Conservation (phyloP, 2,888 invertebrate species). For the Drosophila quinaria region DNA sequence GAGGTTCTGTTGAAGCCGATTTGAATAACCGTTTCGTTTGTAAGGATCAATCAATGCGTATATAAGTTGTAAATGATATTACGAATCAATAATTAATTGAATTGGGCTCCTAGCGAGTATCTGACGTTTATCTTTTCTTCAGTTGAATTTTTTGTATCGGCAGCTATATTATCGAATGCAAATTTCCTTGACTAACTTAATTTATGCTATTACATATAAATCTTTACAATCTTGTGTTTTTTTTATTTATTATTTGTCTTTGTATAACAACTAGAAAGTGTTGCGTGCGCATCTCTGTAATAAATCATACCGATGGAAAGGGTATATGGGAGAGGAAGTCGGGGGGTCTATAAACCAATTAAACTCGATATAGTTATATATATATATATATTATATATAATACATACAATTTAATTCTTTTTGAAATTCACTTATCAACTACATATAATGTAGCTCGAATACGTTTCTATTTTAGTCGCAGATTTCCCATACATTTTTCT, state of each 20-base stretch:
- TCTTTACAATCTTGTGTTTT: constrained; percentile 59
- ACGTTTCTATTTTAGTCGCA: constrained; percentile 45
- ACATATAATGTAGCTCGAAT: constrained; percentile 53
- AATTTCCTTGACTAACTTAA: constrained; percentile 75
- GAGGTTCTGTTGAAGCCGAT: constrained; percentile 61
- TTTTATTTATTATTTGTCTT: constrained; percentile 72
- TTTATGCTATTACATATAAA: constrained; percentile 79
- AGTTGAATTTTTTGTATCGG: constrained; percentile 23
- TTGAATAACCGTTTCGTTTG: constrained; percentile 53
- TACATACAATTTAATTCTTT: constrained; percentile 45
- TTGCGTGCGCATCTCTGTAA: constrained; percentile 49
- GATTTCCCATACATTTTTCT: constrained; percentile 22
- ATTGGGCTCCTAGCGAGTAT: constrained; percentile 65
- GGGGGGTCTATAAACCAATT: constrained; percentile 40
- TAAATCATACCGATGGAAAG: constrained; percentile 32
- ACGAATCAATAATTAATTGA: constrained; percentile 54
- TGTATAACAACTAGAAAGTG: constrained; percentile 79
- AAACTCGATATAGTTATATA: constrained; percentile 39
- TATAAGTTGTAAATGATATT: constrained; percentile 52
- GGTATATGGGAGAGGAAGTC: constrained; percentile 3
- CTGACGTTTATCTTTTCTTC: constrained; percentile 4
- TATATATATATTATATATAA: constrained; percentile 30
- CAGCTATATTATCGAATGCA: constrained; percentile 69
- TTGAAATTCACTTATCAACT: constrained; percentile 59
- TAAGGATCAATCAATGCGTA: constrained; percentile 57